Evolutionary conservation across 2,797 vertebrate species (phyloP).

Genomic region (Chaenodraco wilsoni): DNA sequence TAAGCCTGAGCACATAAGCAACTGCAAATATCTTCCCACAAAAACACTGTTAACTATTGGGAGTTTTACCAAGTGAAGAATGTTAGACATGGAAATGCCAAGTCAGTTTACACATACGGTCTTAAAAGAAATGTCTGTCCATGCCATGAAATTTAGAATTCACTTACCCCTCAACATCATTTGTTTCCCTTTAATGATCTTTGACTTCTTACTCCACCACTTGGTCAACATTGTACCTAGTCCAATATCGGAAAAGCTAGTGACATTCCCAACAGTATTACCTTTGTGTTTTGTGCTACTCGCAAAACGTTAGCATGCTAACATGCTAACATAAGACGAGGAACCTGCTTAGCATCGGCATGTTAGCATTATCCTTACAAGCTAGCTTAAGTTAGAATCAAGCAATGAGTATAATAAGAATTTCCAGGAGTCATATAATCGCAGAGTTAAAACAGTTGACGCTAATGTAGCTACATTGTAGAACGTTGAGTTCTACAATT

Average conservation of each 20-base stretch:
- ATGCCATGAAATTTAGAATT: background rate
- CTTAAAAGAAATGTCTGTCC: background rate
- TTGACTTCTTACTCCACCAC: background rate
- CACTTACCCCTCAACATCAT: background rate
- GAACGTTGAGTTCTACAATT: background rate
- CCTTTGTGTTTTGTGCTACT: background rate
- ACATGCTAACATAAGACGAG: background rate
- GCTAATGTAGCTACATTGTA: background rate
- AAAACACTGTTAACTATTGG: conserved; percentile 40
- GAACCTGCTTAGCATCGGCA: background rate
- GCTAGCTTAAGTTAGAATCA: background rate
- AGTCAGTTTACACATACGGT: background rate
- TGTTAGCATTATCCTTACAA: background rate
- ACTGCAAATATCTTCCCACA: background rate
- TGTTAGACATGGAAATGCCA: background rate
- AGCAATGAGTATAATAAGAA: background rate
- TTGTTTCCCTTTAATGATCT: background rate
- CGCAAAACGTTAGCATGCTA: background rate
- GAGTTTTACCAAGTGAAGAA: background rate
- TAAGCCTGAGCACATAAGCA: background rate
- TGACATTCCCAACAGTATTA: background rate
- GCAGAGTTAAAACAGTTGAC: background rate
- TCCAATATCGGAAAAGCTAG: background rate
- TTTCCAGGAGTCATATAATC: too few relatives aligned
- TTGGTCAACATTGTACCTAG: background rate